Base-by-base conservation (phyloP, 2,888 invertebrate genomes). In the Drosophila setosimentum region DNA sequence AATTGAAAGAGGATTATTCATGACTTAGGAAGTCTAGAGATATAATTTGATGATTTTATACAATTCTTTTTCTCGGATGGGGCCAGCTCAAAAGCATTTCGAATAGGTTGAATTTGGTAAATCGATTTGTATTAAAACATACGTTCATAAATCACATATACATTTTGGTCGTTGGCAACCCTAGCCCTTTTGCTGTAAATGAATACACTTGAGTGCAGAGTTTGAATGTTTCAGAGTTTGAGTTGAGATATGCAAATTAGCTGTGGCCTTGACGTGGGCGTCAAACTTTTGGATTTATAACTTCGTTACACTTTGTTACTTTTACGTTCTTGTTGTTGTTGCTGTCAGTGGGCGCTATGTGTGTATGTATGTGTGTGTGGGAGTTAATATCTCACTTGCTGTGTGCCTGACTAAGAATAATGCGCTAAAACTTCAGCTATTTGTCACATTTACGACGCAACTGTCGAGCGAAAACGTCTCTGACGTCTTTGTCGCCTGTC, bases 201-300 rank as follows among this genome's bases (percentile, higher is more conserved):
- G 54, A 57, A 48, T 69, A 53, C 32, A 42, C 55, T 16, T 48
- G 33, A 33, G 13, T 49, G 18, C 49, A 18, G 24, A 29, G 27
- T 24, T 64, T 10, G 49, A 64, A 33, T 60, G 37, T 61, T 32
- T 51, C 8, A 49, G 40, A 74, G 74, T 74, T 59, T 73, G 70
- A 50, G 77, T 62, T 62, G 81, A 78, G 89, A 80, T 89, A 87
- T 87, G 87, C 82, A 87, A 87, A 87, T 90, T 88, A 87, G 85
- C 76, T 76, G 66, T 69, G 87, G 84, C 87, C 87, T 87, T 87
- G 90, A 83, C 84, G 87, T 87, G 89, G 87, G 87, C 87, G 87
- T 90, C 87, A 87, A 87, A 83, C 77, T 87, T 87, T 76, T 81
- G 79, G 85, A 86, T 88, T 86, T 83, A 86, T 83, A 88, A 86